These are phyloP conservation scores for Hyles lineata DNA, from an alignment of 2,888 invertebrate species.

Conservation along the genomic window DNA sequence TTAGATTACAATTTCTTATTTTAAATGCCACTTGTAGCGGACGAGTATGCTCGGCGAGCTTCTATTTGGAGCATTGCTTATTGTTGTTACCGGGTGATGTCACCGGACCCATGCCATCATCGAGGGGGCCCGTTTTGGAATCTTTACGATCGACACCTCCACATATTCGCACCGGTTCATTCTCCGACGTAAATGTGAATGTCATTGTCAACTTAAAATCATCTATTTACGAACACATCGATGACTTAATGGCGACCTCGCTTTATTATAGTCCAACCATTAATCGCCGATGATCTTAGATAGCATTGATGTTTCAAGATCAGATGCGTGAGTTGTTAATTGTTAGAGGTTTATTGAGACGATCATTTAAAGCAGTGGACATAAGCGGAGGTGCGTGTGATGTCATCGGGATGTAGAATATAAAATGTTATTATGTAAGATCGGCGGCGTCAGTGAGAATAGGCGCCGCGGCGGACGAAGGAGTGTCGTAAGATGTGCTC, in stretches of 20 bases:
- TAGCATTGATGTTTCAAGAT: neutral
- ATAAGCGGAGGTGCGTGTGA: conserved; percentile 29
- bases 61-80: conserved; percentile 65
- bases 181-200: conserved; percentile 71
- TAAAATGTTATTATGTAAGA: conserved; percentile 31
- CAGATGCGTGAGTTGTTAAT: conserved; percentile 19
- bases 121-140: conserved; percentile 74
- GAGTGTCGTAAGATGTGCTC: conserved; percentile 32
- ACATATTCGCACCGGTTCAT: conserved; percentile 76
- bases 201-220: conserved; percentile 67
- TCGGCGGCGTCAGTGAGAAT: conserved; percentile 26
- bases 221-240: conserved; percentile 57
- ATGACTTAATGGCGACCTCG: conserved; percentile 12
- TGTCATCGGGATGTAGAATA: conserved; percentile 29
- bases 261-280: neutral
- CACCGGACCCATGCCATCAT: conserved; percentile 70
- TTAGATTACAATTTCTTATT: conserved; percentile 67
- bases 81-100: conserved; percentile 71
- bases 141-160: conserved; percentile 81
- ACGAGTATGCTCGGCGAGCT: conserved; percentile 47
- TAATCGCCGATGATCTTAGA: conserved; percentile 14
- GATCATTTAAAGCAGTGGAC: conserved; percentile 34
- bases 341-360: conserved; percentile 4
- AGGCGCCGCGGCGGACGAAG: conserved; percentile 28
- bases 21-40: conserved; percentile 64